phyloP scores from a whole-genome alignment of 2,888 invertebrate species.

The Epirrita christyi region DNA sequence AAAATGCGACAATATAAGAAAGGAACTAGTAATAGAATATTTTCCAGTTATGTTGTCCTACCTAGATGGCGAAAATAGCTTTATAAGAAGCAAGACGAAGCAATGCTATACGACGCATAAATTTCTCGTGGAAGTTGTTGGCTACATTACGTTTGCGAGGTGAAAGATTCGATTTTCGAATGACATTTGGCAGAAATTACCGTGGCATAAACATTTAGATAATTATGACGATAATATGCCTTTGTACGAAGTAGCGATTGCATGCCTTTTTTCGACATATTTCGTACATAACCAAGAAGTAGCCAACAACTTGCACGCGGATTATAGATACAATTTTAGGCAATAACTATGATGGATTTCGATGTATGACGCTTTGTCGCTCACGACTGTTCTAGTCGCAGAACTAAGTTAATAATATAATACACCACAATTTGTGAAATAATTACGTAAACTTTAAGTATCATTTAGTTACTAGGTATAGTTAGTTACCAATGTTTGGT shows the following conservation, averaged over 20 bases:
- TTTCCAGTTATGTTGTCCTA: not conserved
- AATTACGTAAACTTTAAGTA: not conserved
- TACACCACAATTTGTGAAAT: not conserved
- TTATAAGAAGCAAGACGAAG: not conserved
- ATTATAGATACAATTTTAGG: constrained; percentile 10
- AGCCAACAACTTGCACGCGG: constrained; percentile 3
- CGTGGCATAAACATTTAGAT: too few species aligned
- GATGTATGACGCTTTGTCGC: constrained; percentile 11
- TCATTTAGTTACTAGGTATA: not conserved
- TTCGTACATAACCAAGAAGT: not conserved
- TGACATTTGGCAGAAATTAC: too few species aligned
- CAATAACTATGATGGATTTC: not conserved
- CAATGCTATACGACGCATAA: constrained; percentile 1
- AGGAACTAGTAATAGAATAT: not conserved
- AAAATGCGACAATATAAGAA: constrained; percentile 23
- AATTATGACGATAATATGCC: too few species aligned
- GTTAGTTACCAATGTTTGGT: not conserved
- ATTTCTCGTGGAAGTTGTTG: not conserved
- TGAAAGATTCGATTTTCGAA: too few species aligned
- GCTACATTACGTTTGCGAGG: not conserved
- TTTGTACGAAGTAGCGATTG: too few species aligned
- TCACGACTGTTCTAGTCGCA: constrained; percentile 19
- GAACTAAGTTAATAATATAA: not conserved
- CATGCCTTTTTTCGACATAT: too few species aligned
- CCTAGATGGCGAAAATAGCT: not conserved